These are phyloP conservation scores for Cybosia mesomella DNA, from an alignment of 2,888 invertebrate species.

Conservation along the genomic window DNA sequence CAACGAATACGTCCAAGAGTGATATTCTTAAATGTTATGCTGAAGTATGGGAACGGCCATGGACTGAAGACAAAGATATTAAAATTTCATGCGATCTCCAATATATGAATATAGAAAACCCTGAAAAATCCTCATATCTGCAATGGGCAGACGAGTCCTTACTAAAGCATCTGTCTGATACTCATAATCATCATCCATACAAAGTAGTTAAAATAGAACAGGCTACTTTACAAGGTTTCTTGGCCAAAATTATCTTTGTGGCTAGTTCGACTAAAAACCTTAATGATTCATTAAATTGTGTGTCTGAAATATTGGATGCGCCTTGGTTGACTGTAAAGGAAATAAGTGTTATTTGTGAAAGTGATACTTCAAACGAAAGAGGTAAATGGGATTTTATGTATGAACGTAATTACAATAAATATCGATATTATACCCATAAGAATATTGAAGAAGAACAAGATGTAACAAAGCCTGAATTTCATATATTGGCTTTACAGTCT, in stretches of 20 bases:
- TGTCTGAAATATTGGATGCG: conserved; percentile 48
- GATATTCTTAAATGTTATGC: conserved; percentile 2
- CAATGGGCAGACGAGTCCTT: conserved; percentile 24
- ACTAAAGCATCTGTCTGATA: conserved; percentile 12
- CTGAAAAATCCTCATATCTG: conserved; percentile 11
- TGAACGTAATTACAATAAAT: background rate
- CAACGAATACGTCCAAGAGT: background rate
- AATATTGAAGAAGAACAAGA: conserved; percentile 11
- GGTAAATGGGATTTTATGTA: background rate
- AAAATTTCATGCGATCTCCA: conserved; percentile 36
- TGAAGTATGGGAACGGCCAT: conserved; percentile 5
- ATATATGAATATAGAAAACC: background rate
- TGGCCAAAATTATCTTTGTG: conserved; percentile 9
- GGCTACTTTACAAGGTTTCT: conserved; percentile 33
- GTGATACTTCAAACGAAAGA: background rate
- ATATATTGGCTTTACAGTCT: conserved; percentile 40
- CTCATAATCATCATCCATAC: background rate
- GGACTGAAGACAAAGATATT: conserved; percentile 38
- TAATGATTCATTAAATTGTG: conserved; percentile 30
- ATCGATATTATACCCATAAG: background rate
- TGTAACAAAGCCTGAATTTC: conserved; percentile 32
- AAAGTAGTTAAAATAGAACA: background rate
- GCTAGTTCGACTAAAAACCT: conserved; percentile 6
- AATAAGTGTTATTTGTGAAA: conserved; percentile 45
- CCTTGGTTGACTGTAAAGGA: conserved; percentile 47